phyloP scores from a whole-genome alignment of 2,797 vertebrate genomes.

The Crenuchus spilurus region DNA sequence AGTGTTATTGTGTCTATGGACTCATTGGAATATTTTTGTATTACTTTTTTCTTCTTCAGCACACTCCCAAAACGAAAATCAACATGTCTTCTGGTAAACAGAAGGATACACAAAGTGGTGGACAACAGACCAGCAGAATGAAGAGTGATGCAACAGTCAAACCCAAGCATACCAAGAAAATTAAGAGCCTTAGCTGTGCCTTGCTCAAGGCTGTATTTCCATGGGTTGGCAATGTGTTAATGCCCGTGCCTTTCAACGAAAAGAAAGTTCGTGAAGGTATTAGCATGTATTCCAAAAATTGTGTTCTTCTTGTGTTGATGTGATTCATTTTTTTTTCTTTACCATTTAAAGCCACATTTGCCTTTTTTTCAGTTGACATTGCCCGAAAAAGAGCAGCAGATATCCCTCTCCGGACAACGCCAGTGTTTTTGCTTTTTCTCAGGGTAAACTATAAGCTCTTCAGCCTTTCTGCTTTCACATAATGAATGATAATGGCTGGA shows the following conservation, averaged over 20 bases:
- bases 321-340: slow-evolving; percentile 1
- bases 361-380: slow-evolving; percentile 62
- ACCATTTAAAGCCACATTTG: background rate
- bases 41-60: background rate
- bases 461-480: background rate
- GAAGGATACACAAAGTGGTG: background rate
- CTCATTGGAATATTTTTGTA: background rate
- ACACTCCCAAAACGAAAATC: background rate
- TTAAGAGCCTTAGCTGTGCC: slow-evolving; percentile 60
- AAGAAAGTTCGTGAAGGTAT: slow-evolving; percentile 67
- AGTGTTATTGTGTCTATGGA: background rate
- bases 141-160: background rate
- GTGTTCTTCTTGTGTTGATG: background rate
- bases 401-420: slow-evolving; percentile 70
- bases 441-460: slow-evolving; percentile 65
- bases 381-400: slow-evolving; percentile 64
- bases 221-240: slow-evolving; percentile 84
- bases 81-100: background rate
- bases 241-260: slow-evolving; percentile 50
- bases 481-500: too few species aligned
- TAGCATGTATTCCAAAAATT: background rate
- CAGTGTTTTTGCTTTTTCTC: slow-evolving; percentile 81
- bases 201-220: slow-evolving; percentile 80
- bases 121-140: background rate
- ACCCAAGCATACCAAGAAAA: background rate